These are phyloP conservation scores for Python bivittatus DNA, from an alignment of 2,113 vertebrate species.

Conservation along the genomic window DNA sequence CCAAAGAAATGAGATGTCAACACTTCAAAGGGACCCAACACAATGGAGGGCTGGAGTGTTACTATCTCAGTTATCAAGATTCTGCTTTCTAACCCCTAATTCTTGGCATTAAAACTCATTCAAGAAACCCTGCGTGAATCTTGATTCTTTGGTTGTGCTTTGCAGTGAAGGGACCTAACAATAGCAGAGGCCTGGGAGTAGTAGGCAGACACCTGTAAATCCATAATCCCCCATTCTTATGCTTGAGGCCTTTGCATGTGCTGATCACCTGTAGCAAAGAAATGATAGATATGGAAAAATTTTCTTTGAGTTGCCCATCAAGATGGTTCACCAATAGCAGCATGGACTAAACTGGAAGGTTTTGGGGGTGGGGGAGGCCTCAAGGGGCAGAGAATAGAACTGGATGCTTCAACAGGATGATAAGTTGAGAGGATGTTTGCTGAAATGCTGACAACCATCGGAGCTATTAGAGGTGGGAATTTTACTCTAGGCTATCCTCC, in stretches of 20 bases:
- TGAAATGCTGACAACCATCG: conserved; percentile 28
- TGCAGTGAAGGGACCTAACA: background rate
- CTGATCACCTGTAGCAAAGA: conserved; percentile 50
- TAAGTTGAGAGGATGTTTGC: conserved; percentile 30
- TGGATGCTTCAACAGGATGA: conserved; percentile 38
- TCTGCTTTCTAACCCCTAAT: background rate
- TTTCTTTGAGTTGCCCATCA: conserved; percentile 16
- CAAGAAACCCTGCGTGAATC: background rate
- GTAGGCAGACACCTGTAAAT: conserved; percentile 31
- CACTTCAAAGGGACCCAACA: background rate
- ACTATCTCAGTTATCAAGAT: background rate
- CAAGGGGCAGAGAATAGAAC: conserved; percentile 19
- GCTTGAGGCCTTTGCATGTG: conserved; percentile 23
- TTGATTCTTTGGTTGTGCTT: background rate
- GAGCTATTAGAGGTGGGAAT: background rate
- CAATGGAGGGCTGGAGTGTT: background rate
- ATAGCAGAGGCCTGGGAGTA: background rate
- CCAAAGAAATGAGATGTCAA: too few species aligned
- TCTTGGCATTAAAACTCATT: background rate
- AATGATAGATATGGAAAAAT: conserved; percentile 30
- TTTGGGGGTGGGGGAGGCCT: background rate
- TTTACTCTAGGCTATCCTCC: conserved; percentile 31
- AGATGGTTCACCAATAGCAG: conserved; percentile 19
- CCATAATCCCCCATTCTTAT: conserved; percentile 22
- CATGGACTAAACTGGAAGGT: background rate